A percentile compares a stretch with the other conserved stretches of the same genome.
Conservation (phyloP, 2,113 vertebrate genomes). For the Peromyscus polionotus region DNA sequence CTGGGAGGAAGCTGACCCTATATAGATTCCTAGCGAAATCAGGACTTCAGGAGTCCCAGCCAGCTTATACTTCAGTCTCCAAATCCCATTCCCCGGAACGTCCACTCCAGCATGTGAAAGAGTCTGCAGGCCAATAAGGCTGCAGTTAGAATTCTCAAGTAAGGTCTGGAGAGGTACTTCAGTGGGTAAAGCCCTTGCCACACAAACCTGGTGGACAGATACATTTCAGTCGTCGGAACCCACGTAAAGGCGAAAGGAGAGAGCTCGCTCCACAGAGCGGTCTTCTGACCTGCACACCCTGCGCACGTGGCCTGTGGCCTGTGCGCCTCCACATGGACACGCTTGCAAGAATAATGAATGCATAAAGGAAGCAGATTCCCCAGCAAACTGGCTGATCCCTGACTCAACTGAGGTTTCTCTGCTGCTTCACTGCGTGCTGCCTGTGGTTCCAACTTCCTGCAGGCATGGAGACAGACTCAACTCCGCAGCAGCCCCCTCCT, state of each 20-base stretch:
- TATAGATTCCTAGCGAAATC: background rate
- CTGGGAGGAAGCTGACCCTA: background rate
- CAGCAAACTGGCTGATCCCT: background rate
- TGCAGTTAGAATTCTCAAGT: background rate
- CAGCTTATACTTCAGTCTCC: background rate
- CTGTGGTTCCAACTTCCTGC: background rate
- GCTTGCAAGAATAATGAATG: background rate
- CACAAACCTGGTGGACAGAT: background rate
- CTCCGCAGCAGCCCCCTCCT: background rate
- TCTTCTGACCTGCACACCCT: background rate
- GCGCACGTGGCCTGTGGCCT: accelerated
- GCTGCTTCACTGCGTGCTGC: background rate
- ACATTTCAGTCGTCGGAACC: background rate
- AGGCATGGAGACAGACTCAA: background rate
- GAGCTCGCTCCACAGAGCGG: background rate
- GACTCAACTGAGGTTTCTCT: background rate
- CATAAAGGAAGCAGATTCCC: background rate
- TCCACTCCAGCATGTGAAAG: background rate
- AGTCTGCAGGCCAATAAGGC: background rate
- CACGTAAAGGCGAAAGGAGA: background rate
- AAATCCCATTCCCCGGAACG: background rate
- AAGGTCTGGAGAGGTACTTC: background rate
- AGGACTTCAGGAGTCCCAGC: background rate
- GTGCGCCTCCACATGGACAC: background rate
- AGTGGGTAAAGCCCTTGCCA: background rate